Conservation (phyloP, 2,113 vertebrate species). For the Ailurus styani region DNA sequence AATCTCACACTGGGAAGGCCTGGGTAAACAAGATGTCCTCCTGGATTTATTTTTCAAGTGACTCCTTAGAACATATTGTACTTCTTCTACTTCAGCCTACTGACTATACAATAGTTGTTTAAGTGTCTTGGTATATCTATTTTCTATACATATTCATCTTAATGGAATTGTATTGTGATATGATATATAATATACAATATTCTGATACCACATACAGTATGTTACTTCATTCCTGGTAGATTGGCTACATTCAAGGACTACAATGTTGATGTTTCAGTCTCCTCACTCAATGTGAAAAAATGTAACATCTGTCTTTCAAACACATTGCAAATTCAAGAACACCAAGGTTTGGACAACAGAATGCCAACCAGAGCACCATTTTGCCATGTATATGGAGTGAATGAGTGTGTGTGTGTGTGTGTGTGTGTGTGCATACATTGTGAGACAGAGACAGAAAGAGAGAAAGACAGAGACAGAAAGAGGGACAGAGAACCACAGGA, state of each 20-base stretch:
- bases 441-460: not conserved
- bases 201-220: too few relatives aligned
- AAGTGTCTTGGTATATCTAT: not conserved
- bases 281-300: not conserved
- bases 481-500: not conserved
- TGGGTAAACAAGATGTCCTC: not conserved
- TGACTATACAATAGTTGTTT: not conserved
- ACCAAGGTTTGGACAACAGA: not conserved
- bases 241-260: not conserved
- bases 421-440: not conserved
- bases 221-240: not conserved
- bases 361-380: not conserved
- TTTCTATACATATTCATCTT: not conserved
- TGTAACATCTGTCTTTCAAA: conserved; percentile 21
- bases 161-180: not conserved
- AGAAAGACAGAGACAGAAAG: not conserved
- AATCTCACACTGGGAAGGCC: not conserved
- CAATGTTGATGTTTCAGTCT: not conserved
- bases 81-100: not conserved
- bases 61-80: not conserved
- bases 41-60: not conserved
- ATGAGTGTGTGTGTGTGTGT: not conserved
- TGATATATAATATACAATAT: too few relatives aligned
- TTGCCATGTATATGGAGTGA: not conserved
- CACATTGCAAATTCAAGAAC: conserved; percentile 16